A percentile compares a stretch with the other conserved stretches of the same genome.
phyloP scores from a whole-genome alignment of 2,113 vertebrate species.

The zebrafish (Danio rerio) region GRCz12tu NC_133187.1:1778001-1778500 shows the following conservation, averaged over 20 bases:
- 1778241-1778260: slow-evolving; percentile 31
- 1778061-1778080: too few species aligned
- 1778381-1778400: background rate
- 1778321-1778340: slow-evolving; percentile 1
- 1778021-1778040: too few species aligned
- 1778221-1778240: background rate
- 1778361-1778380: background rate
- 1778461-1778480: background rate
- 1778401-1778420: background rate
- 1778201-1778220: background rate
- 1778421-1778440: background rate
- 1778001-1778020: too few species aligned
- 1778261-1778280: slow-evolving; percentile 1
- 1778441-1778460: background rate
- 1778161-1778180: too few species aligned
- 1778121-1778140: too few species aligned
- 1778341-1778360: slow-evolving; percentile 10
- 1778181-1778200: too few species aligned
- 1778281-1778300: background rate
- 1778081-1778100: too few species aligned
- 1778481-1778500: background rate
- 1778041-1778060: too few species aligned
- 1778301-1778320: slow-evolving; percentile 35
- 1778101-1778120: too few species aligned
- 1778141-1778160: too few species aligned